Evolutionary conservation across 1,140 invertebrate species (phyloP), one percentile per base, ranked within the genome.

Genomic region (Armadillidium nasatum): DNA sequence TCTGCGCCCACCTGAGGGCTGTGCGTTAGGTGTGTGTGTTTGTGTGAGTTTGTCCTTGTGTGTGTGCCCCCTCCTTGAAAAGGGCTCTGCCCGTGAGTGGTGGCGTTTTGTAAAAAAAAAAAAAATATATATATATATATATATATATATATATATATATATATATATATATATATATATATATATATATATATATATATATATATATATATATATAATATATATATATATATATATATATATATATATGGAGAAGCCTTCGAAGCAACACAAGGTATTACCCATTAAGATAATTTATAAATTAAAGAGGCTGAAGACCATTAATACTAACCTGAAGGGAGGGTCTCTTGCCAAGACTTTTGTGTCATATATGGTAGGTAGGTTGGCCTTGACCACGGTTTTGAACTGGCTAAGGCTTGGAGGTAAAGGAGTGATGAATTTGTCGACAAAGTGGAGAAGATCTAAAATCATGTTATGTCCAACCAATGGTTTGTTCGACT

Each of bases 301-400:
- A 33, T 33, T n/a, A 33, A 33, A 33, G 33, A 3, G 33, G 1
- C 33, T 33, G 33, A 33, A 6, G 33, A 33, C 33, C 33, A 33
- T n/a, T 19, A 72, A 33, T 21, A 69, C 76, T 23, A 69, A 80
- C 79, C 74, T 74, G 33, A 80, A 80, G 7, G 79, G 79, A 22
- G 79, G 74, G 67, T 78, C 76, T 33, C 73, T 76, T 43, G 76
- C 72, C 43, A 80, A 45, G 22, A 80, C 74, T 69, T 80, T 80
- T 19, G 79, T 80, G 72, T 80, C 79, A 74, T 80, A 80, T 21
- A 80, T 21, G 23, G 72, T 75, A 10, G 79, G 72, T 50, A 80
- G 46, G 45, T 78, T 80, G 13, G 74, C 72, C 21, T 66, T 71
- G 67, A 78, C 72, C 9, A 78, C 10, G 4, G 43, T 67, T 72